Percentiles rank a stretch among this genome's conserved stretches.
phyloP scores from a whole-genome alignment of 2,888 invertebrate genomes.

The Brenthis ino region DNA sequence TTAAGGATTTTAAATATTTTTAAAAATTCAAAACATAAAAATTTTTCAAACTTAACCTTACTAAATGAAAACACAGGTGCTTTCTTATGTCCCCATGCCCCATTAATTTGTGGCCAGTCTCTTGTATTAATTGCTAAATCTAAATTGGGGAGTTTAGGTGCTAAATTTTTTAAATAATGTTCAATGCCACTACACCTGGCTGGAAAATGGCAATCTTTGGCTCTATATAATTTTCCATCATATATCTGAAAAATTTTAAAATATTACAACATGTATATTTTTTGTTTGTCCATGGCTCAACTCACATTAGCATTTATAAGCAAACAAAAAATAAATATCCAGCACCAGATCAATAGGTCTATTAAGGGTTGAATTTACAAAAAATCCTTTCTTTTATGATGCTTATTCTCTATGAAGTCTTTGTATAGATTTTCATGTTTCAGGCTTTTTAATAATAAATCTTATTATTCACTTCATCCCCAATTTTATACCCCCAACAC shows the following conservation, averaged over 20 bases:
- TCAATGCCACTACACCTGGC: conserved; percentile 95
- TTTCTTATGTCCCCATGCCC: conserved; percentile 80
- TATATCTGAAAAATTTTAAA: conserved; percentile 88
- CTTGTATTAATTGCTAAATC: conserved; percentile 94
- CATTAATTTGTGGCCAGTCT: conserved; percentile 95
- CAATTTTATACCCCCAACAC: too few species aligned
- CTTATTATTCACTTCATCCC: too few species aligned
- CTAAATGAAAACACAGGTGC: conserved; percentile 98
- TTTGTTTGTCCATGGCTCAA: too few species aligned
- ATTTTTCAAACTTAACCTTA: conserved; percentile 83
- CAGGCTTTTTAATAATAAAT: too few species aligned
- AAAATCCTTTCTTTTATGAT: too few species aligned
- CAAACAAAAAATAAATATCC: too few species aligned
- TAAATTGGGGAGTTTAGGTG: conserved; percentile 88
- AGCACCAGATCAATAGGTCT: too few species aligned
- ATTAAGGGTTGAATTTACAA: too few species aligned
- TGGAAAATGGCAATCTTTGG: conserved; percentile 94
- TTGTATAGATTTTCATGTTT: too few species aligned
- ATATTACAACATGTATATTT: too few species aligned
- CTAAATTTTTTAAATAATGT: conserved; percentile 89
- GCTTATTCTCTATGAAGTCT: too few species aligned
- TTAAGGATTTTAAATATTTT: not conserved
- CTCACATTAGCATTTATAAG: too few species aligned
- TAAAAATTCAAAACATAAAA: not conserved
- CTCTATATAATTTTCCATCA: conserved; percentile 89